Evolutionary conservation across 2,888 invertebrate species (phyloP).

Genomic region (Nomada flava): DNA sequence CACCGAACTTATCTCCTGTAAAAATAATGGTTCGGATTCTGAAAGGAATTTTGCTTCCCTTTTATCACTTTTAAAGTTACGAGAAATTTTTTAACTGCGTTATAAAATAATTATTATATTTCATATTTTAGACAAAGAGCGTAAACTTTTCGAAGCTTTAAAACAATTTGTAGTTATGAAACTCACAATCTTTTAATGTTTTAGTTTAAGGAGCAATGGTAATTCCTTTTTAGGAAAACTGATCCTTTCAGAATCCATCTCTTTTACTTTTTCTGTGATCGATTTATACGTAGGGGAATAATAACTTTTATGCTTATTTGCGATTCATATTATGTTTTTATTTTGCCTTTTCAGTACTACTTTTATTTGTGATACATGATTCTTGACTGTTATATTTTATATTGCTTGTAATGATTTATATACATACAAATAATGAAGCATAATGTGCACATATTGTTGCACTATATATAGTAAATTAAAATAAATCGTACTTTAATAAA

Average conservation of each 20-base stretch:
- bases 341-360: not conserved
- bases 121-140: not conserved
- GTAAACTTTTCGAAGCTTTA: not conserved
- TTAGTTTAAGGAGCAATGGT: not conserved
- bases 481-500: slow-evolving; percentile 31
- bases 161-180: not conserved
- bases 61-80: not conserved
- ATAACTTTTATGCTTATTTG: slow-evolving; percentile 16
- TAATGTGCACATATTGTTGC: slow-evolving; percentile 19
- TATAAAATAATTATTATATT: not conserved
- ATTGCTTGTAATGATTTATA: slow-evolving; percentile 12
- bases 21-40: slow-evolving; percentile 11
- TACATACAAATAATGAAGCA: slow-evolving; percentile 1
- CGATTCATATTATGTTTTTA: slow-evolving; percentile 6
- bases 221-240: not conserved
- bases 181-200: not conserved
- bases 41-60: not conserved
- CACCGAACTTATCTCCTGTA: slow-evolving; percentile 40
- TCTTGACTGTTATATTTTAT: slow-evolving; percentile 12
- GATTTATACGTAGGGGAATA: slow-evolving; percentile 14
- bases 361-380: not conserved
- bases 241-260: slow-evolving; percentile 16
- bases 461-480: slow-evolving; percentile 3
- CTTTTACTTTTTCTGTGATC: slow-evolving; percentile 18
- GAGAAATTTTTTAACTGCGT: not conserved